Evolutionary conservation across 2,888 invertebrate genomes (phyloP).

Genomic region (Pasiphila rectangulata): DNA sequence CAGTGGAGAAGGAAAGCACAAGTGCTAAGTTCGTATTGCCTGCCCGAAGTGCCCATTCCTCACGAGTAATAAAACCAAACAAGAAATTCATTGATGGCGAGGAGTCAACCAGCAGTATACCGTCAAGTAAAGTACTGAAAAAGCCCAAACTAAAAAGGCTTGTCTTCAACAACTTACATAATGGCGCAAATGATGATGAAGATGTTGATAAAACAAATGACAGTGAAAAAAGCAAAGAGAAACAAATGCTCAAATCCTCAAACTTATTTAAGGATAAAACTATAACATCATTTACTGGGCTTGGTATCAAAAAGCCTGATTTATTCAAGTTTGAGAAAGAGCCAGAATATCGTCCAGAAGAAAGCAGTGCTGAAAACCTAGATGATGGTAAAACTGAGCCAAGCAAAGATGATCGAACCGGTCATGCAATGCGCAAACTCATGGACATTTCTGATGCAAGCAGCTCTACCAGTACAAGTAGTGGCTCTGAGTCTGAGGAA

Average conservation of each 20-base stretch:
- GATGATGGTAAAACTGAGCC: constrained; percentile 61
- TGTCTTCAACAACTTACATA: constrained; percentile 69
- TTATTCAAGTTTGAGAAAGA: constrained; percentile 73
- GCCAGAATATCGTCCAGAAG: constrained; percentile 60
- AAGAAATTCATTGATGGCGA: constrained; percentile 89
- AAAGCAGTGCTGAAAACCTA: constrained; percentile 61
- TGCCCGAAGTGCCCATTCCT: constrained; percentile 90
- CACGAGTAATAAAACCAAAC: constrained; percentile 92
- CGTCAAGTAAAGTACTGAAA: constrained; percentile 70
- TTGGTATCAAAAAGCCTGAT: constrained; percentile 60
- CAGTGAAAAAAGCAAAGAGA: constrained; percentile 59
- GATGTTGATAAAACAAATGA: constrained; percentile 54
- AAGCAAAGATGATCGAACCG: constrained; percentile 65
- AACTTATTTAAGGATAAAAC: constrained; percentile 73
- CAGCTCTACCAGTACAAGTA: constrained; percentile 69
- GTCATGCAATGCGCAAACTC: constrained; percentile 72
- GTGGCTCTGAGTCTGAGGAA: constrained; percentile 70
- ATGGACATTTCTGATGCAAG: constrained; percentile 77
- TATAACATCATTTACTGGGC: constrained; percentile 63
- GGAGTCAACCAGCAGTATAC: constrained; percentile 61
- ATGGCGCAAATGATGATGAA: constrained; percentile 60
- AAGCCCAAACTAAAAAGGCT: constrained; percentile 74
- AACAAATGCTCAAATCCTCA: constrained; percentile 52
- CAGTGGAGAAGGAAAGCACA: constrained; percentile 60
- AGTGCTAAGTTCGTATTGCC: constrained; percentile 87